These are phyloP conservation scores for Platycnemis pennipes DNA, from an alignment of 2,888 invertebrate species.

Conservation along the genomic window DNA sequence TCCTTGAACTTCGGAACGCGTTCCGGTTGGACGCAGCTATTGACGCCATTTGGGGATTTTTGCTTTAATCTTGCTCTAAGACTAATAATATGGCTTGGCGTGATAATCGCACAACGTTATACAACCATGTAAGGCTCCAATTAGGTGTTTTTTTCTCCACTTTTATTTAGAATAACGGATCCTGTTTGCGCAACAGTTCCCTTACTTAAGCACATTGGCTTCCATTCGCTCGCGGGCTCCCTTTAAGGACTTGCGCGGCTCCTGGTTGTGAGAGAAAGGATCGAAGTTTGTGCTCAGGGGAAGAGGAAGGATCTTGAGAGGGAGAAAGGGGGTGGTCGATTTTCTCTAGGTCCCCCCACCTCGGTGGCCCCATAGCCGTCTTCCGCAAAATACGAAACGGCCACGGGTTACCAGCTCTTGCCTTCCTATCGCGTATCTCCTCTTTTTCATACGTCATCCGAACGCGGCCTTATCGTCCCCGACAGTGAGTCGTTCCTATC, in stretches of 20 bases:
- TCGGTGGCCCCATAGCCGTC: neutral
- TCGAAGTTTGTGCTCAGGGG: neutral
- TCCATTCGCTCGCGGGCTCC: neutral
- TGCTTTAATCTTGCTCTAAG: too few species aligned
- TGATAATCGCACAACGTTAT: too few species aligned
- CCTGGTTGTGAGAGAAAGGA: neutral
- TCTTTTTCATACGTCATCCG: neutral
- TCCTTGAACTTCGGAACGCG: too few species aligned
- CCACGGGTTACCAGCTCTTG: neutral
- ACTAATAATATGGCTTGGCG: too few species aligned
- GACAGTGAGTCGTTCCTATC: neutral
- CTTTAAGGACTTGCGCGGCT: neutral
- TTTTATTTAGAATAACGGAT: too few species aligned
- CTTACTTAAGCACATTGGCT: neutral
- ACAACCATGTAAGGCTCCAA: too few species aligned
- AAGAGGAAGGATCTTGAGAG: neutral
- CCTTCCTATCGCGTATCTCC: conserved; percentile 24
- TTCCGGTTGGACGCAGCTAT: too few species aligned
- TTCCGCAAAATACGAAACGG: neutral
- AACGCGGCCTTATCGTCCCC: conserved; percentile 8
- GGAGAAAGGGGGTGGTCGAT: neutral
- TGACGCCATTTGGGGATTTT: too few species aligned
- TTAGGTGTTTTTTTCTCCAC: too few species aligned
- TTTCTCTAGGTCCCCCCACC: too few species aligned
- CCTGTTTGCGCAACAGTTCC: too few species aligned